Conservation (phyloP, 2,888 invertebrate species). For the Amaurobius ferox region DNA sequence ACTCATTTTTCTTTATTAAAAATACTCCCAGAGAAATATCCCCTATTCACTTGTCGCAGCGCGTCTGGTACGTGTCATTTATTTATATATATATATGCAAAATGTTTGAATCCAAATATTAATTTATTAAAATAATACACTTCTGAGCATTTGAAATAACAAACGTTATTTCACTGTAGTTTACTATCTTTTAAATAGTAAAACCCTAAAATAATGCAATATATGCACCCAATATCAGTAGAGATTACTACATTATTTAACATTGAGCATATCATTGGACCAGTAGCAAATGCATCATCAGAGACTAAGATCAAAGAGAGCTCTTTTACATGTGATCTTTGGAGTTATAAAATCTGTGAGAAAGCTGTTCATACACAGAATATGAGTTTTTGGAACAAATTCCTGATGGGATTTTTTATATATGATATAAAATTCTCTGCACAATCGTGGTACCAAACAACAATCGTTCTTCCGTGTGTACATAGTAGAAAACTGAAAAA, state of each 20-base stretch:
- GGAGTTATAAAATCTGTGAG: not conserved
- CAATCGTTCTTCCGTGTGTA: constrained; percentile 72
- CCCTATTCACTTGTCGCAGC: too few species aligned
- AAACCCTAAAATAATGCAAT: too few species aligned
- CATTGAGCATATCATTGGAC: not conserved
- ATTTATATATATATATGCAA: too few species aligned
- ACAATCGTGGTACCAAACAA: constrained; percentile 68
- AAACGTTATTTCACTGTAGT: too few species aligned
- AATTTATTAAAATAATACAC: too few species aligned
- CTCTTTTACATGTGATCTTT: constrained; percentile 1
- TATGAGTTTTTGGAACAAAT: constrained; percentile 11
- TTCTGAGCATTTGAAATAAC: too few species aligned
- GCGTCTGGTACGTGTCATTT: too few species aligned
- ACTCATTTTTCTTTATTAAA: too few species aligned
- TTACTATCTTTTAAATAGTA: too few species aligned
- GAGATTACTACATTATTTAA: not conserved
- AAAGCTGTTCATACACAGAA: constrained; percentile 1
- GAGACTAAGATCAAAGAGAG: constrained; percentile 3
- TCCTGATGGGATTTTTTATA: not conserved
- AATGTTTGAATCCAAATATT: too few species aligned
- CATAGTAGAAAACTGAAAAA: constrained; percentile 52
- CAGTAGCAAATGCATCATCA: not conserved
- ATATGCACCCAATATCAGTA: too few species aligned
- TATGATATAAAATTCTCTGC: constrained; percentile 43
- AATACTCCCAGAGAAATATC: too few species aligned